Conservation (phyloP, 2,113 vertebrate genomes). For the Myodes glareolus region DNA sequence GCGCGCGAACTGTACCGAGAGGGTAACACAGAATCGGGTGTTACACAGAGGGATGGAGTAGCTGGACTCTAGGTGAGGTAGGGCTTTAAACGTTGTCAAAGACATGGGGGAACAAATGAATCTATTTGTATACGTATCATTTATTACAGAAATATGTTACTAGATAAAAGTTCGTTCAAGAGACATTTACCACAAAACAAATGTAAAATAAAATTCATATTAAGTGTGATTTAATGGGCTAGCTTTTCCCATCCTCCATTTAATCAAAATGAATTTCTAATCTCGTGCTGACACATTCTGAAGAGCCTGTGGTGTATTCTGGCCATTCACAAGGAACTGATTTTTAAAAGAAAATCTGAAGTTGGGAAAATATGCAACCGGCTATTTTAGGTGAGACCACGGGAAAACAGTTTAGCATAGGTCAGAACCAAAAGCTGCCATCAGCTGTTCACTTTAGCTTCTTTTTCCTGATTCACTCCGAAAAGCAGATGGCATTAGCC, state of each 20-base stretch:
- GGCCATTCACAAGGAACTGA: not conserved
- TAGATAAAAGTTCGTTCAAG: not conserved
- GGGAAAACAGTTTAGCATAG: not conserved
- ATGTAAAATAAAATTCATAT: constrained; percentile 9
- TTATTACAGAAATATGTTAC: not conserved
- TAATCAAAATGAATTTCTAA: constrained; percentile 15
- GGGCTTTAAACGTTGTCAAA: not conserved
- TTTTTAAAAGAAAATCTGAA: not conserved
- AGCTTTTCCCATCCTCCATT: not conserved
- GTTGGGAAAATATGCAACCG: not conserved
- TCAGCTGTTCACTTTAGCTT: not conserved
- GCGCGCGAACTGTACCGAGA: no score
- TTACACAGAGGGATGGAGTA: no score
- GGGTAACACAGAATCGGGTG: no score
- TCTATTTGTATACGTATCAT: not conserved
- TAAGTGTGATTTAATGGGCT: not conserved
- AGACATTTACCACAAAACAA: constrained; percentile 6
- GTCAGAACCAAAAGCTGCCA: not conserved
- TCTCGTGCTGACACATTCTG: not conserved
- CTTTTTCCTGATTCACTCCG: not conserved
- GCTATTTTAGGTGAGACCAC: not conserved
- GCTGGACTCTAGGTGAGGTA: not conserved
- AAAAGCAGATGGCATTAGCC: not conserved
- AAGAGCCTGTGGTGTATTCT: not conserved
- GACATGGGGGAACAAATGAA: not conserved